Evolutionary conservation across 2,797 vertebrate species (phyloP).

Genomic region (Fundulus diaphanus): DNA sequence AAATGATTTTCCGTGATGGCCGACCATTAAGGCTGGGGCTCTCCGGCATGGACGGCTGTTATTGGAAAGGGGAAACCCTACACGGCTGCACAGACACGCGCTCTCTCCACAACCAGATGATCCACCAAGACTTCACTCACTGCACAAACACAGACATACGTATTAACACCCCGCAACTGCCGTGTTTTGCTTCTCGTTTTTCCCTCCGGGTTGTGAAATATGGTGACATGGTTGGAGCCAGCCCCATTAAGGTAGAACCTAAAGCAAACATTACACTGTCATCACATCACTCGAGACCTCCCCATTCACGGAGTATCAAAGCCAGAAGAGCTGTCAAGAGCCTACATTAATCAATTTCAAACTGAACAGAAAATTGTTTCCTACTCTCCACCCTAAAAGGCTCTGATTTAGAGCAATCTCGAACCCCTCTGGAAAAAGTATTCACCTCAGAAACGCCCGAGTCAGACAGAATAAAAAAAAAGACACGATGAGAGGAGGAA

Average conservation of each 20-base stretch:
- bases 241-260: constrained; percentile 73
- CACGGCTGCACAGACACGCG: no score
- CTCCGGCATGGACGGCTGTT: constrained; percentile 61
- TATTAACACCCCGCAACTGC: constrained; percentile 59
- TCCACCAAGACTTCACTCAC: constrained; percentile 52
- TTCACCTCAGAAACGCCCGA: constrained; percentile 65
- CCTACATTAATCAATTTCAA: constrained; percentile 93
- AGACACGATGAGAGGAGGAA: constrained; percentile 51
- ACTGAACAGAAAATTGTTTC: constrained; percentile 97
- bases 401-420: constrained; percentile 91
- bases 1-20: constrained; percentile 74
- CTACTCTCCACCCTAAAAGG: constrained; percentile 86
- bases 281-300: constrained; percentile 80
- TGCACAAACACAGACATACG: constrained; percentile 44
- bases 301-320: constrained; percentile 85
- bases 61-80: constrained; percentile 74
- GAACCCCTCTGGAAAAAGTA: constrained; percentile 89
- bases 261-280: constrained; percentile 82
- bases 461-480: constrained; percentile 36
- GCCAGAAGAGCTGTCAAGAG: constrained; percentile 87
- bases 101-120: constrained; percentile 38
- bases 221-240: constrained; percentile 68
- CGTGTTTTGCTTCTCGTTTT: constrained; percentile 71
- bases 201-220: constrained; percentile 63
- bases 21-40: constrained; percentile 62